Evolutionary conservation across 2,113 vertebrate genomes (phyloP).

Genomic region (crab-eating macaque (Macaca fascicularis)): DNA sequence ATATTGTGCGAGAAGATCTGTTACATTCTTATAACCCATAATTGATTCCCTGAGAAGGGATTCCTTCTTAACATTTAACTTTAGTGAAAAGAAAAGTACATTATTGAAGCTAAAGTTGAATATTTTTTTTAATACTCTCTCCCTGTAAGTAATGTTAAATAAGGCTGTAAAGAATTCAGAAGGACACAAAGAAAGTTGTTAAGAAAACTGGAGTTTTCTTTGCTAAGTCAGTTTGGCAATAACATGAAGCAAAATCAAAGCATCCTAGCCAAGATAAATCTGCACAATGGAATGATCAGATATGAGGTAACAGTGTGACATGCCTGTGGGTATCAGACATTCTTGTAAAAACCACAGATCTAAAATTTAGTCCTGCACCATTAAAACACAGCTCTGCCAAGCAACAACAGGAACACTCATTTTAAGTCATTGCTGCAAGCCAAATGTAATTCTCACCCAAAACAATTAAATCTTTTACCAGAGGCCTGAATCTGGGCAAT

Average conservation of each 20-base stretch:
- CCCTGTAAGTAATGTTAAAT: constrained; percentile 10
- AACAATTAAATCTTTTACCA: constrained; percentile 65
- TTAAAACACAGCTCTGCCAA: constrained; percentile 61
- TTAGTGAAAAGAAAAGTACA: not conserved
- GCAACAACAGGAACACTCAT: constrained; percentile 63
- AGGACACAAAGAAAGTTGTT: constrained; percentile 82
- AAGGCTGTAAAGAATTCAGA: constrained; percentile 72
- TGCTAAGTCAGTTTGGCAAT: constrained; percentile 81
- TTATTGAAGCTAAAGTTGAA: not conserved
- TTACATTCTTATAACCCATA: not conserved
- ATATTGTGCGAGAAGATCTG: not conserved
- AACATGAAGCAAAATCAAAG: constrained; percentile 70
- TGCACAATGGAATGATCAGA: constrained; percentile 77
- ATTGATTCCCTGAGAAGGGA: not conserved
- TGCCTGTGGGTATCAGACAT: constrained; percentile 77
- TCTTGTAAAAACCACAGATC: constrained; percentile 76
- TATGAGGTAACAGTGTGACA: constrained; percentile 80
- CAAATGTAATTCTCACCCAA: constrained; percentile 54
- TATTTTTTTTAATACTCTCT: constrained; percentile 12
- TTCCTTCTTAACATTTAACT: not conserved
- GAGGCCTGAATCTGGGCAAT: constrained; percentile 59
- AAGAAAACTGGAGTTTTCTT: constrained; percentile 82
- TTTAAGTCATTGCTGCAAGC: constrained; percentile 50
- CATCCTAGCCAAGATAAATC: constrained; percentile 82
- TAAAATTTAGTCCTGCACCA: constrained; percentile 64